A percentile compares a stretch with the other conserved stretches of the same genome.
These are phyloP conservation scores for Strigops habroptila DNA, from an alignment of 2,113 vertebrate genomes.

Conservation along the genomic window DNA sequence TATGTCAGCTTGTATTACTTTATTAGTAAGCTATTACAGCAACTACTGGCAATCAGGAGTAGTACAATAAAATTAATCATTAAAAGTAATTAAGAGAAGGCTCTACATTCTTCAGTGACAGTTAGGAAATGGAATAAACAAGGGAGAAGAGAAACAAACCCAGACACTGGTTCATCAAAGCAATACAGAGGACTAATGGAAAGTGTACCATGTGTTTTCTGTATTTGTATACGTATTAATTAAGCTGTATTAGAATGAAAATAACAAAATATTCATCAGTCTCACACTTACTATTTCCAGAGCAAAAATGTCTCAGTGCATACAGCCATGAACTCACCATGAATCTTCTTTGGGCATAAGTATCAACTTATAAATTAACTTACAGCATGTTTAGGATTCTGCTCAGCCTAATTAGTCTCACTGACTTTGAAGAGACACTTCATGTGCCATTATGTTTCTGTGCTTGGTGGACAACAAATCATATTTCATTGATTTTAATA, in stretches of 20 bases:
- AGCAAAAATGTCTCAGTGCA: neutral
- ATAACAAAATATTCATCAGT: neutral
- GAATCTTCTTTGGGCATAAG: neutral
- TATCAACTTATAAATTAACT: neutral
- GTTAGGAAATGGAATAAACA: neutral
- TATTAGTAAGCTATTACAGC: constrained; percentile 42
- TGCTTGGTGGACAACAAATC: neutral
- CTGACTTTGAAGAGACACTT: neutral
- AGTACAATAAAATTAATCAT: neutral
- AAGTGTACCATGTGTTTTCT: neutral
- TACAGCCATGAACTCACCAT: neutral
- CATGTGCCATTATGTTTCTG: neutral
- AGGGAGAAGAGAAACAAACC: neutral
- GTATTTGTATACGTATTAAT: neutral
- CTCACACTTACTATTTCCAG: neutral
- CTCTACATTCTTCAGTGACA: neutral
- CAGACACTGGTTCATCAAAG: neutral
- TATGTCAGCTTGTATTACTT: neutral
- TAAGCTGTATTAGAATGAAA: neutral
- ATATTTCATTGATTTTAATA: neutral
- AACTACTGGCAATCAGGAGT: neutral
- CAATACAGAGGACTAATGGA: neutral
- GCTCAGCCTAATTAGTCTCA: neutral
- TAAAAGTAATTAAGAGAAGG: neutral
- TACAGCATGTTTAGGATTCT: neutral